phyloP scores from a whole-genome alignment of 2,888 invertebrate genomes.

The Zygothrica quintamaculata region DNA sequence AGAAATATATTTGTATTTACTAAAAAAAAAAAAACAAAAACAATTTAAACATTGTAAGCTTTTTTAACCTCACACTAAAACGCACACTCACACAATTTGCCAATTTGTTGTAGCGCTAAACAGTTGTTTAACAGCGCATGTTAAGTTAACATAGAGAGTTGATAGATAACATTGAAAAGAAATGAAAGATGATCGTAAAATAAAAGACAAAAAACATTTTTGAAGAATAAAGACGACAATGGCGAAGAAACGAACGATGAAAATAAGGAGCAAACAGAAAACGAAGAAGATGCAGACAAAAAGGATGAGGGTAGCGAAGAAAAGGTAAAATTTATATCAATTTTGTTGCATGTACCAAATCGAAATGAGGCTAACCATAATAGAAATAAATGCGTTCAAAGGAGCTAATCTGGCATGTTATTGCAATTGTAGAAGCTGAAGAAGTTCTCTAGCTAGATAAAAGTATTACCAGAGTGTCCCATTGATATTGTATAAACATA shows the following conservation, averaged over 20 bases:
- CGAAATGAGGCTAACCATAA: conserved; percentile 41
- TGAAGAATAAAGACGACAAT: conserved; percentile 54
- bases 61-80: conserved; percentile 49
- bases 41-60: too few species aligned
- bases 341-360: conserved; percentile 43
- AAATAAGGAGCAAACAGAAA: conserved; percentile 38
- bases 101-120: not conserved
- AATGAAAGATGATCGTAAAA: conserved; percentile 33
- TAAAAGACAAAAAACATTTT: too few species aligned
- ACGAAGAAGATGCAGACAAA: conserved; percentile 31
- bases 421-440: conserved; percentile 35
- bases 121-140: conserved; percentile 50
- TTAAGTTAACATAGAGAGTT: conserved; percentile 26
- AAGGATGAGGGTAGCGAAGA: conserved; percentile 55
- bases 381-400: conserved; percentile 29
- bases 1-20: conserved; percentile 77
- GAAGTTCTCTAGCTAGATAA: conserved; percentile 12
- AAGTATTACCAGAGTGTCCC: conserved; percentile 10
- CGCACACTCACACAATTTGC: conserved; percentile 14
- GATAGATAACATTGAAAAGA: conserved; percentile 22
- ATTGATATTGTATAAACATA: conserved; percentile 52
- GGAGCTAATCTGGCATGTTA: conserved; percentile 53
- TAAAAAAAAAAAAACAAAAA: conserved; percentile 59
- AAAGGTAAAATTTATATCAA: conserved; percentile 52
- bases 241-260: conserved; percentile 38